These are phyloP conservation scores for Epinotia demarniana DNA, from an alignment of 2,888 invertebrate species.

Conservation along the genomic window DNA sequence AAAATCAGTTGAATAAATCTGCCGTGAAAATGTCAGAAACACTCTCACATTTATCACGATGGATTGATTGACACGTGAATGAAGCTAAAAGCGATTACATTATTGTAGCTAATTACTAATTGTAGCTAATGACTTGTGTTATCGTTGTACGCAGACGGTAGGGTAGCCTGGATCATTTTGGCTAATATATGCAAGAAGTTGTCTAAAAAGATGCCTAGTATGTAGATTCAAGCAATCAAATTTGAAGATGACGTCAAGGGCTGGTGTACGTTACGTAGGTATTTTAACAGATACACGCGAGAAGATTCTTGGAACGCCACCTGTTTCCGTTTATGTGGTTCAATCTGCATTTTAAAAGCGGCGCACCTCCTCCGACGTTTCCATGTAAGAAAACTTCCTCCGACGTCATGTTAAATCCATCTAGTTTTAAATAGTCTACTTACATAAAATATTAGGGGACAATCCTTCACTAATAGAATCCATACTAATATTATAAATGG, in stretches of 20 bases:
- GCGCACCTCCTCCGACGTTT: background rate
- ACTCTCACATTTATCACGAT: constrained; percentile 20
- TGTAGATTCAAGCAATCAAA: background rate
- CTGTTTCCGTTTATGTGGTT: background rate
- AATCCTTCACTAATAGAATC: too few species aligned
- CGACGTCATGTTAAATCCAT: too few species aligned
- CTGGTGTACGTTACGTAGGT: too few species aligned
- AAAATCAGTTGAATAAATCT: constrained; percentile 12
- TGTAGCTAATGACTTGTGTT: too few species aligned
- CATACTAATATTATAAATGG: too few species aligned
- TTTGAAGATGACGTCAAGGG: constrained; percentile 4
- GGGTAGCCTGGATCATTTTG: background rate
- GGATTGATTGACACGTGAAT: constrained; percentile 18
- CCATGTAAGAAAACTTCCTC: background rate
- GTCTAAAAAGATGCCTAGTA: background rate
- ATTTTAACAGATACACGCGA: background rate
- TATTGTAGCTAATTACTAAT: background rate
- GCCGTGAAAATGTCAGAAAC: constrained; percentile 27
- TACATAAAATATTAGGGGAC: too few species aligned
- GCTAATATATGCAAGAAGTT: constrained; percentile 12
- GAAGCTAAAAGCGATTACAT: background rate
- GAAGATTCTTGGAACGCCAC: background rate
- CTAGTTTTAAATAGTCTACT: too few species aligned
- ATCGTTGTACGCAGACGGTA: background rate
- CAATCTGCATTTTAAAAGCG: background rate